Base-by-base conservation (phyloP, 2,888 invertebrate species). In the Chrysolina americana region DNA sequence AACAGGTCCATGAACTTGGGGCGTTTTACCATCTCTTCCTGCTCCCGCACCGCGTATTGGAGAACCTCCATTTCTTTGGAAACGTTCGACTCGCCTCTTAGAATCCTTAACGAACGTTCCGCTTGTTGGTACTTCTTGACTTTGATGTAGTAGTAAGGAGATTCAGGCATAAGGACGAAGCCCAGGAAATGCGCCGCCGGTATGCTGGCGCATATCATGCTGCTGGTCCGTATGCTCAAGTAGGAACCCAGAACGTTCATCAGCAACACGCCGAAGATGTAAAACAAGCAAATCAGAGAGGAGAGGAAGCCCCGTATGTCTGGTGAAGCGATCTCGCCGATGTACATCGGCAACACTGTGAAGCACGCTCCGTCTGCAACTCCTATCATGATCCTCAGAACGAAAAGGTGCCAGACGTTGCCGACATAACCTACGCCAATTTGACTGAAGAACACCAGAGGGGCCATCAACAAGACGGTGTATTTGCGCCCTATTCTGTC, bases 401-500 rank as follows among this genome's bases (percentile, higher is more conserved):
- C 87, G 0, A n/a, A 70, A 15, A 64, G 56, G n/a, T 53, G 65
- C 65, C 53, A 68, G 13, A 73, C 59, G 15, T 66, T 68, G 17
- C 23, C 62, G 10, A 41, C 28, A 23, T 23, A 74, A n/a, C 56
- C 65, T 47, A 74, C 48, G 19, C 41, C 41, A 21, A 72, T 48
- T 19, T 47, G 28, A 48, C 41, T 68, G 44, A 48, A 1, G 36
- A 72, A 48, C 0, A 72, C 68, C 17, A 68, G 23, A 0, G 72
- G 68, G 5, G 68, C 68, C 59, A 68, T 72, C 9, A 47, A 5
- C 15, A 93, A 88, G 1, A 93, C 88, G n/a, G 92, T 91, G 15
- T 89, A 90, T 84, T 93, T 93, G n/a, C 94, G 89, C n/a, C 94
- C 94, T 75, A 92, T 89, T 76, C 89, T 88, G 84, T 93, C 92